Percentiles rank a stretch among this genome's conserved stretches.
Evolutionary conservation across 1,140 invertebrate genomes (phyloP).

Genomic region (Ylistrum balloti): DNA sequence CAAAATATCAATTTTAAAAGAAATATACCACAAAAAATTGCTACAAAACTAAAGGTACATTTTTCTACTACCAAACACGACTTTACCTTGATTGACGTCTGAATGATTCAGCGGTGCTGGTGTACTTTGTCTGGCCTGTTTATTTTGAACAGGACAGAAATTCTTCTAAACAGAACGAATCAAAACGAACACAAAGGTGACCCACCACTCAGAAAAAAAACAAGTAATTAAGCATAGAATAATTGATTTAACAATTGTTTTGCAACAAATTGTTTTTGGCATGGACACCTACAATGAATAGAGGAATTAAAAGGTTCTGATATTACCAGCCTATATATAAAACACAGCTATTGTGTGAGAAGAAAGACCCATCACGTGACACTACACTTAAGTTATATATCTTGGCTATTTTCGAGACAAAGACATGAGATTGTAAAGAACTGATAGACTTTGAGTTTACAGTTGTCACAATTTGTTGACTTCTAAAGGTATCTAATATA

Average conservation of each 20-base stretch:
- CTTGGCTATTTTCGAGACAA: background rate
- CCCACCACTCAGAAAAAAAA: background rate
- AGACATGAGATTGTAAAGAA: background rate
- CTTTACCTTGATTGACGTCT: background rate
- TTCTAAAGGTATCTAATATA: no score
- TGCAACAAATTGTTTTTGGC: background rate
- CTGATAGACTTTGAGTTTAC: background rate
- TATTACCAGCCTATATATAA: background rate
- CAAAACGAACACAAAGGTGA: background rate
- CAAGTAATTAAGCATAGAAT: background rate
- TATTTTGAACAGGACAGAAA: background rate
- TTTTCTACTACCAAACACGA: background rate
- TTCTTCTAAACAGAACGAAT: background rate
- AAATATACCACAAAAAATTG: no score
- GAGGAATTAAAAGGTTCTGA: background rate
- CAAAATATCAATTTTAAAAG: no score
- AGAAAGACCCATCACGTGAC: background rate
- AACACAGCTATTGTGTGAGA: background rate
- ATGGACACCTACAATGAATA: background rate
- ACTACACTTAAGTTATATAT: background rate
- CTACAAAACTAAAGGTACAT: no score
- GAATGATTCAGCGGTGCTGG: background rate
- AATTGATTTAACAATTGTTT: background rate
- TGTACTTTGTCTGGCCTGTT: background rate
- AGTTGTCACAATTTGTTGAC: background rate